Evolutionary conservation across 2,888 invertebrate species (phyloP), one percentile per base, ranked within the genome.

Genomic region (Rhaphigaster nebulosa): DNA sequence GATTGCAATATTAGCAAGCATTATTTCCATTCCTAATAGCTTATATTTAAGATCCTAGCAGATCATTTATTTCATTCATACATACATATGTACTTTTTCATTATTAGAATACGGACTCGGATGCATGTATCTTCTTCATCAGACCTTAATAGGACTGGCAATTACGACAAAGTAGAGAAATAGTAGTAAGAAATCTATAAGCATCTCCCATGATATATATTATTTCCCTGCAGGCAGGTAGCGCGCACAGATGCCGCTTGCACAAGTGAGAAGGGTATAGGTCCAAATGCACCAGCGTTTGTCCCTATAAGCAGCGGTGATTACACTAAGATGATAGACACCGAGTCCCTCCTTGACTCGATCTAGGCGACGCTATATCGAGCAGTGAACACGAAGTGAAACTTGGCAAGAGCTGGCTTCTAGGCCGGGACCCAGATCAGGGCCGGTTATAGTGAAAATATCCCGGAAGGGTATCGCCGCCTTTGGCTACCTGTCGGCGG

Each of bases 361-460:
- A 76, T 76, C 34, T 76, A 76, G 34, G 26, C 34, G 70, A 76
- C 38, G 38, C 84, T 84, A 84, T 84, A 84, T 84, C 41, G 45
- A 84, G 84, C 45, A n/a, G 45, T 15, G 45, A 15, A n/a, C 84
- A n/a, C 15, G 84, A 84, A 84, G 84, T 84, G 84, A 84, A 84
- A 84, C 84, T n/a, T 50, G 45, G 84, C 84, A 41, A 50, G 45
- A 26, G 41, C 26, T 15, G 45, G n/a, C n/a, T 41, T 45, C 84
- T 84, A 84, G 84, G 84, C 84, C 84, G 84, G 84, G 84, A 84
- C 84, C 84, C 84, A 84, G n/a, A 84, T 84, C 13, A 45, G 84
- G 84, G 84, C 84, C 84, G 84, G 84, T 84, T 50, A 13, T 10
- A 84, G 84, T 84, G 84, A 84, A 84, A 84, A 41, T 84, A 23